phyloP scores from a whole-genome alignment of 2,797 vertebrate species.

The Phrynocephalus guinanensis region DNA sequence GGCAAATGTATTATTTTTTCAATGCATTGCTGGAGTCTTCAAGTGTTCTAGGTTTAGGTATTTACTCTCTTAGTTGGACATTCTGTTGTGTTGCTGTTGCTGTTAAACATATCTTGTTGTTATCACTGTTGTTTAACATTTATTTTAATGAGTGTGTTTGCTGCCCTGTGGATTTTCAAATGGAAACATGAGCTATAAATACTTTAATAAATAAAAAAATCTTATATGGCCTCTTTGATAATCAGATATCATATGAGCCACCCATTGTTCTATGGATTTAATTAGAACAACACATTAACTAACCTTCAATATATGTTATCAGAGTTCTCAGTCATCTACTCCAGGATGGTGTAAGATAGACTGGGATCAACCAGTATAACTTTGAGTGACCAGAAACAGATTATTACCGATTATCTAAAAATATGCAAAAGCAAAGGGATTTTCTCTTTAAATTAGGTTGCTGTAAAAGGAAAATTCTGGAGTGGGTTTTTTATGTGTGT shows the following conservation, averaged over 20 bases:
- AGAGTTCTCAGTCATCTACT: not conserved
- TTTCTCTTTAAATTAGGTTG: not conserved
- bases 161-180: not conserved
- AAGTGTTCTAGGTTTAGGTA: not conserved
- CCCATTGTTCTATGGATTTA: not conserved
- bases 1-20: not conserved
- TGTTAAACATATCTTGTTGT: not conserved
- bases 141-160: not conserved
- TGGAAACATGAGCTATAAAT: not conserved
- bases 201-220: not conserved
- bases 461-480: not conserved
- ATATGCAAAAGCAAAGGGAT: not conserved
- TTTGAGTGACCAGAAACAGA: not conserved
- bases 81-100: not conserved
- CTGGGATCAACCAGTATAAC: not conserved
- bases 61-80: conserved; percentile 8
- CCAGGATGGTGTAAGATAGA: not conserved
- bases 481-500: not conserved
- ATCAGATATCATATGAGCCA: conserved; percentile 12
- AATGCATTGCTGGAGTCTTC: not conserved
- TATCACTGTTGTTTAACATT: not conserved
- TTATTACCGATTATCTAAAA: not conserved
- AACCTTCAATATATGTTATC: not conserved
- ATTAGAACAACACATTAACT: not conserved
- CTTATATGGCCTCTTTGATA: not conserved